Evolutionary conservation across 2,113 vertebrate species (phyloP).

Genomic region (Pseudolaguvia tuberculata): DNA sequence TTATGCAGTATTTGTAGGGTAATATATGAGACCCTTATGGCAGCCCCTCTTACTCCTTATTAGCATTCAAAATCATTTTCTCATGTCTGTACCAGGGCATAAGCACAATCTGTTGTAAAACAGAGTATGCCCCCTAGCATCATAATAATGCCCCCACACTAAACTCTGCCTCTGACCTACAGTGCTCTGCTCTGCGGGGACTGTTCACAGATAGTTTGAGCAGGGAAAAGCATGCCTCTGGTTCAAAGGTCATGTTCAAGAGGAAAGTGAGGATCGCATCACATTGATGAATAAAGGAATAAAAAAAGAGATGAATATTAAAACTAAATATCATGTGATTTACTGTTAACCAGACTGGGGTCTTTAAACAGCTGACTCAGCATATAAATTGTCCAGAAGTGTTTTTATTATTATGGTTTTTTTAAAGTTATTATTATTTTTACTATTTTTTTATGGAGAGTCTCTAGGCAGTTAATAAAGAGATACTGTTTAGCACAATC

Average conservation of each 20-base stretch:
- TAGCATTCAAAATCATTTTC: conserved; percentile 63
- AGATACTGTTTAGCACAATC: conserved; percentile 36
- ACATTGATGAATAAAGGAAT: conserved; percentile 60
- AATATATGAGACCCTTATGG: conserved; percentile 60
- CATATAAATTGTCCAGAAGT: neutral
- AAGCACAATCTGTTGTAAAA: conserved; percentile 57
- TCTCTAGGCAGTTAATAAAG: conserved; percentile 3
- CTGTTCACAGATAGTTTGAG: conserved; percentile 52
- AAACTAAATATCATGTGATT: conserved; percentile 50
- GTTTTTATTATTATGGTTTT: neutral
- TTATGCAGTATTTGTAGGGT: conserved; percentile 59
- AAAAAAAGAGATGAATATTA: conserved; percentile 57
- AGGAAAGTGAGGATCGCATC: conserved; percentile 54
- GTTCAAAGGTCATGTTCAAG: conserved; percentile 63
- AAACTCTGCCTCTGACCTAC: conserved; percentile 65
- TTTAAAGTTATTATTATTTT: neutral
- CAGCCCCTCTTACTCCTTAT: conserved; percentile 47
- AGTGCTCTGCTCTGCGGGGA: conserved; percentile 58
- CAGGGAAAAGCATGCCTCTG: conserved; percentile 54
- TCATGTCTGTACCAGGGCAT: conserved; percentile 61
- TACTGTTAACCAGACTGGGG: neutral
- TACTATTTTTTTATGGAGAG: neutral
- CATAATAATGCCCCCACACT: conserved; percentile 47
- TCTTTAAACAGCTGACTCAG: conserved; percentile 13
- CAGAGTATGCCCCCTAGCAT: conserved; percentile 53